These are phyloP conservation scores for Aythya baeri DNA, from an alignment of 2,113 vertebrate species.

Conservation along the genomic window DNA sequence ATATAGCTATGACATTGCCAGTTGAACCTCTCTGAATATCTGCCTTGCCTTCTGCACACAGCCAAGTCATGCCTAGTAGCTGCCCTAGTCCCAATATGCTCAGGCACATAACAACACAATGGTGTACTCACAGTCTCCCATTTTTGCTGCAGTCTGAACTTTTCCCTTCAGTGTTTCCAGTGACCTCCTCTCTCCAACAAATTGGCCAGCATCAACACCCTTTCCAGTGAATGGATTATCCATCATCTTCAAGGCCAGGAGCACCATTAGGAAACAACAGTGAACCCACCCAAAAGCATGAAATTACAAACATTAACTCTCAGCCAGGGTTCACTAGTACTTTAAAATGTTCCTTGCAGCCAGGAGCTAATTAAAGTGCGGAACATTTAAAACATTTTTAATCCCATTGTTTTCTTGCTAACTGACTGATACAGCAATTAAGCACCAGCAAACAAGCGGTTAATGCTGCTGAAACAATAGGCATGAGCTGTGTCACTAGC, in stretches of 20 bases:
- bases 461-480: neutral
- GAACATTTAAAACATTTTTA: neutral
- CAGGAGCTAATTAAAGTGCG: neutral
- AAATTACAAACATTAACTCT: slow-evolving; percentile 1
- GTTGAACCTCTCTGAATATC: neutral
- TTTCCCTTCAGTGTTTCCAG: neutral
- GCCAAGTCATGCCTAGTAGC: neutral
- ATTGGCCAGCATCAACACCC: neutral
- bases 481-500: neutral
- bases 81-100: neutral
- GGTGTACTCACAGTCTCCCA: neutral
- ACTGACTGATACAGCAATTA: neutral
- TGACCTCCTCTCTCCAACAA: neutral
- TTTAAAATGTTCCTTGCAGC: neutral
- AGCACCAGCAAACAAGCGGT: neutral
- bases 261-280: neutral
- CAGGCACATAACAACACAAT: neutral
- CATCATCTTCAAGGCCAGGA: neutral
- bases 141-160: neutral
- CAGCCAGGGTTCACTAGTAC: neutral
- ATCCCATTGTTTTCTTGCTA: neutral
- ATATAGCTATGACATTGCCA: neutral
- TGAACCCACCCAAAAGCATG: neutral
- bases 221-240: neutral
- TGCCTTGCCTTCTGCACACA: neutral